Evolutionary conservation across 2,113 vertebrate species (phyloP).

Genomic region (Pithys albifrons): DNA sequence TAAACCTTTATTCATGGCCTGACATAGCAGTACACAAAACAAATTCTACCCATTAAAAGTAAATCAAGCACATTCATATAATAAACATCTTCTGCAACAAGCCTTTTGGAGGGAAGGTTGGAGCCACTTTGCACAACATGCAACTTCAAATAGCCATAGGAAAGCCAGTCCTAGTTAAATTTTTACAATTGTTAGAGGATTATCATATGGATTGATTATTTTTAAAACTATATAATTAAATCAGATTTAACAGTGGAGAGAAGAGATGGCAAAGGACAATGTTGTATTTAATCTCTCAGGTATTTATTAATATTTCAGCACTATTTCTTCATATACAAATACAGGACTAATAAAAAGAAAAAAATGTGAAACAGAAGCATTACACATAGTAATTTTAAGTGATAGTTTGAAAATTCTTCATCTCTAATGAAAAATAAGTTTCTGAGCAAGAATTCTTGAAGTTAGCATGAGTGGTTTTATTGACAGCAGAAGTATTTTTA

Average conservation of each 20-base stretch:
- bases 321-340: background rate
- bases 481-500: background rate
- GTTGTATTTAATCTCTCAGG: background rate
- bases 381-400: background rate
- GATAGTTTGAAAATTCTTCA: background rate
- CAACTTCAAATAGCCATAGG: background rate
- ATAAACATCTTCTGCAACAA: background rate
- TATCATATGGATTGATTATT: background rate
- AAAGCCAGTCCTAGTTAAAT: background rate
- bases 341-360: background rate
- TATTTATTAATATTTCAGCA: background rate
- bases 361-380: background rate
- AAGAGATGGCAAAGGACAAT: background rate
- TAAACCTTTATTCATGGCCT: background rate
- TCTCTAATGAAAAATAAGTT: background rate
- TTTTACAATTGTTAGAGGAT: background rate
- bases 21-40: background rate
- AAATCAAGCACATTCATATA: background rate
- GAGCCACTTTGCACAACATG: background rate
- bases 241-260: background rate
- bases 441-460: background rate
- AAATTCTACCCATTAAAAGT: background rate
- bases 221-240: background rate
- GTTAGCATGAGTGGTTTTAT: background rate
- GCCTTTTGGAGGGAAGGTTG: background rate